Evolutionary conservation across 1,140 invertebrate species (phyloP).

Genomic region (Rhizoglyphus robini): DNA sequence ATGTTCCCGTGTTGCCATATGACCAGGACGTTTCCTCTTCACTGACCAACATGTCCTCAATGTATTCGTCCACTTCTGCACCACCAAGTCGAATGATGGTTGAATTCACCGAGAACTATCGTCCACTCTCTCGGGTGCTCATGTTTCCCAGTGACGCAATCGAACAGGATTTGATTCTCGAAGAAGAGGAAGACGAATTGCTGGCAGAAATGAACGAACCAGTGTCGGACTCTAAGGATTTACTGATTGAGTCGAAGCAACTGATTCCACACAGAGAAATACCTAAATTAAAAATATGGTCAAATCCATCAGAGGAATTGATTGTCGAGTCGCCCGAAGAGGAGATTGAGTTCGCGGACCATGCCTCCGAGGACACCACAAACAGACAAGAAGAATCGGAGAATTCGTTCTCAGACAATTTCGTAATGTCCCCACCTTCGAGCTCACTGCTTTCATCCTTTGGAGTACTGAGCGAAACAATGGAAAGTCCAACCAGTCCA

Average conservation of each 20-base stretch:
- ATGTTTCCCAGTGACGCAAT: not conserved
- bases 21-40: not conserved
- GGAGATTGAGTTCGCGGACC: not conserved
- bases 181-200: not conserved
- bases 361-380: not conserved
- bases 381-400: not conserved
- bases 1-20: too few relatives aligned
- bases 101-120: not conserved
- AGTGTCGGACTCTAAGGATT: not conserved
- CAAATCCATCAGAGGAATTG: not conserved
- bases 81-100: not conserved
- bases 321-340: not conserved
- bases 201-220: not conserved
- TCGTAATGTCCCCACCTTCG: not conserved
- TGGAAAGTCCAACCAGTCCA: too few relatives aligned
- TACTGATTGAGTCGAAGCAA: not conserved
- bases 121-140: not conserved
- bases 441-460: not conserved
- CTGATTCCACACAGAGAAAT: not conserved
- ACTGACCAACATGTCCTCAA: not conserved
- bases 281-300: not conserved
- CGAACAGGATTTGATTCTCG: not conserved
- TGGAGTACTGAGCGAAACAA: too few relatives aligned
- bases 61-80: not conserved
- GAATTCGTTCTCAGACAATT: not conserved